These are phyloP conservation scores for Melitaea cinxia DNA, from an alignment of 1,140 invertebrate genomes.

Conservation along the genomic window DNA sequence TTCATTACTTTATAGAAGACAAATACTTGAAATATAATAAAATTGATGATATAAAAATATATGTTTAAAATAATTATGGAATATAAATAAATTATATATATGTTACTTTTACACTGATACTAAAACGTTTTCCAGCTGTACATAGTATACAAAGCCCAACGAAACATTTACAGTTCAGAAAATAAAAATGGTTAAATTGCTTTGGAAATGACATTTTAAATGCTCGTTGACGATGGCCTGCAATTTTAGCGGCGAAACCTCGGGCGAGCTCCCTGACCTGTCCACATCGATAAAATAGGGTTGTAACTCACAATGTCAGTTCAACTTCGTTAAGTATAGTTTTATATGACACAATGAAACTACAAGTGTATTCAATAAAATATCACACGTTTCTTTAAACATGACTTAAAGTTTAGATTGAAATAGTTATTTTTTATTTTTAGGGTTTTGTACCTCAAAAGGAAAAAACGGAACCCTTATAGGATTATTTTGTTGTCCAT, in stretches of 20 bases:
- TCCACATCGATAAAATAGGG: conserved; percentile 4
- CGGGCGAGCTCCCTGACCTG: conserved; percentile 3
- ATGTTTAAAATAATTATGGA: neutral
- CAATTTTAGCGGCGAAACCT: neutral
- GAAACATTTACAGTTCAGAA: too few relatives aligned
- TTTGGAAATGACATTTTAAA: conserved; percentile 6
- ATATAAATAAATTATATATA: neutral
- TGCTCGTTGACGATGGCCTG: neutral
- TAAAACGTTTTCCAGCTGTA: too few relatives aligned
- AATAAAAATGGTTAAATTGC: neutral
- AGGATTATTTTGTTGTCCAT: too few relatives aligned
- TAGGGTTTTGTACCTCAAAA: too few relatives aligned
- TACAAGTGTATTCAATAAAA: too few relatives aligned
- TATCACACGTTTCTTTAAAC: too few relatives aligned
- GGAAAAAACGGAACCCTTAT: too few relatives aligned
- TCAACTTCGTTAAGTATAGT: neutral
- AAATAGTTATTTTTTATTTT: too few relatives aligned
- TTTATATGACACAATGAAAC: too few relatives aligned
- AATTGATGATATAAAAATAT: neutral
- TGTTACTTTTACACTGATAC: too few relatives aligned
- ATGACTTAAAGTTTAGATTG: too few relatives aligned
- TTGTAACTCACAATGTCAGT: neutral
- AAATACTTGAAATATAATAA: neutral
- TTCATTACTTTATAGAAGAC: neutral
- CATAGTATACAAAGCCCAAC: too few relatives aligned